These are phyloP conservation scores for Enchytraeus crypticus DNA, from an alignment of 2,888 invertebrate genomes.

Conservation along the genomic window DNA sequence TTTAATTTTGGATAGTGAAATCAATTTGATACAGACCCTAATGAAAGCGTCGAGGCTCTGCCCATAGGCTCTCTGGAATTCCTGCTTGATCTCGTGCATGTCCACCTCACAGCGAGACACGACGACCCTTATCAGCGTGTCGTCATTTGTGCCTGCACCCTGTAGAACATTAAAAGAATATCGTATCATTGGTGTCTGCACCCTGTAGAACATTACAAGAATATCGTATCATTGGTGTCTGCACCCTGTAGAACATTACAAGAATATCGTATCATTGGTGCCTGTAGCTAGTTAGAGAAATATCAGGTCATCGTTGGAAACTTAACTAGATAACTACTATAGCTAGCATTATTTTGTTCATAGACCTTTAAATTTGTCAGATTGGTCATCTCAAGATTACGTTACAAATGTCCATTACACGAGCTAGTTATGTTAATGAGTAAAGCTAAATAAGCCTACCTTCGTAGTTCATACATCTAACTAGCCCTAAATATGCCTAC, in stretches of 20 bases:
- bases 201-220: slow-evolving; percentile 1
- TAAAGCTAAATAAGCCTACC: no score
- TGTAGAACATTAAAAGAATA: background rate
- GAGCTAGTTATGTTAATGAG: no score
- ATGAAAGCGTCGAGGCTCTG: slow-evolving; percentile 39
- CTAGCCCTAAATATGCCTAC: no score
- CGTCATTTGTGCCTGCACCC: slow-evolving; percentile 38
- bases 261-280: slow-evolving; percentile 35
- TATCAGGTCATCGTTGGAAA: background rate
- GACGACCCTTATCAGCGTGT: slow-evolving; percentile 39
- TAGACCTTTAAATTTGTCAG: no score
- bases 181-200: slow-evolving; percentile 38
- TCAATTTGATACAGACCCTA: no score
- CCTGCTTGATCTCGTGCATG: slow-evolving; percentile 45
- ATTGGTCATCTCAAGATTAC: no score
- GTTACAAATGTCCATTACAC: no score
- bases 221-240: slow-evolving; percentile 38
- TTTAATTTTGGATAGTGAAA: no score
- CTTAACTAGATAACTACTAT: background rate
- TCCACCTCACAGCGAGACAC: slow-evolving; percentile 43
- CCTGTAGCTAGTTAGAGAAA: slow-evolving; percentile 20
- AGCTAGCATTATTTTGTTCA: no score
- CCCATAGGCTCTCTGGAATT: slow-evolving; percentile 39
- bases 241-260: slow-evolving; percentile 4
- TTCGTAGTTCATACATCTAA: no score